phyloP scores from a whole-genome alignment of 1,140 invertebrate species.

The Saccostrea glomerata region DNA sequence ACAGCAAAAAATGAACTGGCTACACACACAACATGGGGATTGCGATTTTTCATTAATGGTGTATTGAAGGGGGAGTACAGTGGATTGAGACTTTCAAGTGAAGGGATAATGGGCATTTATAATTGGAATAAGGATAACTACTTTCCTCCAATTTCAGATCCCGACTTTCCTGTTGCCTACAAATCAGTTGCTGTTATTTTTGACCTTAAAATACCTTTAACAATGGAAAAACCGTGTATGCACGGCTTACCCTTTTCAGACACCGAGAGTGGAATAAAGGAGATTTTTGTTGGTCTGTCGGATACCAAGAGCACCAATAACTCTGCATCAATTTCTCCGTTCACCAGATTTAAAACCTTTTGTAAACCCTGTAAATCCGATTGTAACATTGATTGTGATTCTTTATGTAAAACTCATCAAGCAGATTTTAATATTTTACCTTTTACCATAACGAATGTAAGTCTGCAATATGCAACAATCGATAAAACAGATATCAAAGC shows the following conservation, averaged over 20 bases:
- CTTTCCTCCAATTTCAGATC: constrained; percentile 30
- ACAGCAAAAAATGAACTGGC: constrained; percentile 35
- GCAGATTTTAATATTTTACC: constrained; percentile 11
- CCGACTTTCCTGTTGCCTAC: constrained; percentile 43
- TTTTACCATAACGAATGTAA: neutral
- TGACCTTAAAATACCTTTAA: constrained; percentile 37
- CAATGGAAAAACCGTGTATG: constrained; percentile 32
- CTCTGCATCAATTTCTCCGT: constrained; percentile 35
- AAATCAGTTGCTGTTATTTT: constrained; percentile 34
- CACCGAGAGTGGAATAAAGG: constrained; percentile 50
- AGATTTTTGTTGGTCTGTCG: constrained; percentile 53
- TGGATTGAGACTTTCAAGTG: constrained; percentile 27
- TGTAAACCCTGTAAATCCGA: constrained; percentile 10
- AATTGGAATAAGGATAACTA: constrained; percentile 51
- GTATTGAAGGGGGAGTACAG: constrained; percentile 39
- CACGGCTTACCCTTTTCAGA: constrained; percentile 52
- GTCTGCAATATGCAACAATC: neutral
- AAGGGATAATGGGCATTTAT: neutral
- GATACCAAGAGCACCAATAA: constrained; percentile 44
- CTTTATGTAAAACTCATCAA: neutral
- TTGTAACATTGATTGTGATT: constrained; percentile 45
- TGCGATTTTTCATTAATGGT: constrained; percentile 46
- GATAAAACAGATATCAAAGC: neutral
- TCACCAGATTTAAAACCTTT: neutral
- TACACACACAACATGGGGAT: constrained; percentile 18